phyloP scores from a whole-genome alignment of 2,797 vertebrate genomes.

The Triplophysa bombifrons region DNA sequence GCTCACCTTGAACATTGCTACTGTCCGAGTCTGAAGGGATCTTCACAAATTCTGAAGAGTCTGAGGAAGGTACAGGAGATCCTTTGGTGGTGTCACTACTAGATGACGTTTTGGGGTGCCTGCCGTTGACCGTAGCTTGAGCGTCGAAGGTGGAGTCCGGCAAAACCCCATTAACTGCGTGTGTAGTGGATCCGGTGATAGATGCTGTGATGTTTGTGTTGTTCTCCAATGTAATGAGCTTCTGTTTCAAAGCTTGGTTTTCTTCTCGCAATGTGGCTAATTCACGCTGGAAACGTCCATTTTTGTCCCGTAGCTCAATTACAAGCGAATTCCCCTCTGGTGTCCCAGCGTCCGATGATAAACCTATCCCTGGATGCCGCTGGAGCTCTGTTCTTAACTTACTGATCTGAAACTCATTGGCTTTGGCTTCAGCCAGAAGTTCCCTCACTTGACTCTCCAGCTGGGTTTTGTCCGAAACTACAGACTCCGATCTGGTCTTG shows the following conservation, averaged over 20 bases:
- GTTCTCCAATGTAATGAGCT: slow-evolving; percentile 83
- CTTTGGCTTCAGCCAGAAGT: slow-evolving; percentile 91
- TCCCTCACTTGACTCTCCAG: slow-evolving; percentile 93
- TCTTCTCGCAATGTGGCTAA: slow-evolving; percentile 86
- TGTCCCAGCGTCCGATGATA: slow-evolving; percentile 61
- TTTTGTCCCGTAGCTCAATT: slow-evolving; percentile 86
- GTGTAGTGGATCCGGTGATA: slow-evolving; percentile 72
- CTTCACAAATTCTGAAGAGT: slow-evolving; percentile 92
- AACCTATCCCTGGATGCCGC: slow-evolving; percentile 79
- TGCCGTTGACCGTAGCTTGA: slow-evolving; percentile 57
- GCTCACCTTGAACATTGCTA: slow-evolving; percentile 75
- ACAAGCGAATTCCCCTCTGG: slow-evolving; percentile 72
- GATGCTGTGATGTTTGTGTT: slow-evolving; percentile 69
- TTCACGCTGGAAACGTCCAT: slow-evolving; percentile 86
- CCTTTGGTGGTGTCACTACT: slow-evolving; percentile 89
- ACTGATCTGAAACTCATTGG: slow-evolving; percentile 93
- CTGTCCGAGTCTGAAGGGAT: slow-evolving; percentile 82
- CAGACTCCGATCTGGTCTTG: slow-evolving; percentile 83
- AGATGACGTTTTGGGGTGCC: slow-evolving; percentile 71
- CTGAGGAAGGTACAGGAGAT: slow-evolving; percentile 87
- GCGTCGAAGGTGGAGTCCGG: slow-evolving; percentile 60
- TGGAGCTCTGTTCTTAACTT: slow-evolving; percentile 90
- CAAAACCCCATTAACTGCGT: slow-evolving; percentile 65
- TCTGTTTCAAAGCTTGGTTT: slow-evolving; percentile 88
- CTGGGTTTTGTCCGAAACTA: slow-evolving; percentile 79